These are phyloP conservation scores for Tapirus terrestris DNA, from an alignment of 2,113 vertebrate genomes.

Conservation along the genomic window DNA sequence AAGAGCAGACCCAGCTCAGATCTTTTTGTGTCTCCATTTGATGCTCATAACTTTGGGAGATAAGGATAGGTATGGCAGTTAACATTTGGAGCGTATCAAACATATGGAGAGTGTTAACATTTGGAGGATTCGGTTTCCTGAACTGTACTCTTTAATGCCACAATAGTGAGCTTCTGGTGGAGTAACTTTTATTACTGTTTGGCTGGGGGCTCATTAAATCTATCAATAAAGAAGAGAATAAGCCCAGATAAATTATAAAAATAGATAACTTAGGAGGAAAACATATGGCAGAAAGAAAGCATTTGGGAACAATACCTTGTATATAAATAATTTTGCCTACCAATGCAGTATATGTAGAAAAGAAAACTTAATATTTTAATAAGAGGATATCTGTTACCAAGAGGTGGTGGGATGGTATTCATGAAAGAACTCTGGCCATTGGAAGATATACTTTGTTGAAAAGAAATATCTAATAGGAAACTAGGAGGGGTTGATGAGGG, in stretches of 20 bases:
- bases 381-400: not conserved
- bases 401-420: not conserved
- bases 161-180: not conserved
- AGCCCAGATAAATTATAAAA: constrained; percentile 26
- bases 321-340: not conserved
- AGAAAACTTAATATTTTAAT: constrained; percentile 13
- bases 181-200: not conserved
- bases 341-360: not conserved
- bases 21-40: not conserved
- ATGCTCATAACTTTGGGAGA: not conserved
- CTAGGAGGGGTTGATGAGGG: not conserved
- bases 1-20: not conserved
- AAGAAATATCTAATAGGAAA: not conserved
- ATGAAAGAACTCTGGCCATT: not conserved
- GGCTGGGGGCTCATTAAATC: not conserved
- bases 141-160: not conserved
- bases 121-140: not conserved
- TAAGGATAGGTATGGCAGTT: not conserved
- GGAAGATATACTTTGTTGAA: not conserved
- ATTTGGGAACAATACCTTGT: not conserved
- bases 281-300: not conserved
- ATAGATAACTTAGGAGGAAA: not conserved
- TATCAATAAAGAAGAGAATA: constrained; percentile 39
- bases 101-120: too few species aligned
- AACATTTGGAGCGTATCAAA: not conserved